A percentile compares a stretch with the other conserved stretches of the same genome.
Evolutionary conservation across 2,113 vertebrate species (phyloP).

Genomic region (Xiphorhynchus elegans): DNA sequence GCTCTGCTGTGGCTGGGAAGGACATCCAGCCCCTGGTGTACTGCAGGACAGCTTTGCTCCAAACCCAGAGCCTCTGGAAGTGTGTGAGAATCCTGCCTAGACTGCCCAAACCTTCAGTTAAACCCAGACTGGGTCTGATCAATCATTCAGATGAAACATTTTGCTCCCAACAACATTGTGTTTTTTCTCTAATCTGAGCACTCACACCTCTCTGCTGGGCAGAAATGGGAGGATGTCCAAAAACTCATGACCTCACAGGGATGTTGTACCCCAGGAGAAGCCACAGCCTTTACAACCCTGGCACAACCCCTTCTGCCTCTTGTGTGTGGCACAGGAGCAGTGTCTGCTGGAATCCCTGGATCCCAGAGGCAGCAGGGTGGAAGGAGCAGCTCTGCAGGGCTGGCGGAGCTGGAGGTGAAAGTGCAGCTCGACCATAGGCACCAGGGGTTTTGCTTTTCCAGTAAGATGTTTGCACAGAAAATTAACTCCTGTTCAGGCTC

Average conservation of each 20-base stretch:
- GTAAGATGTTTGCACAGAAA: background rate
- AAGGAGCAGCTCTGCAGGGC: background rate
- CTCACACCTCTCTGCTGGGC: background rate
- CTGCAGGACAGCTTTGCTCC: background rate
- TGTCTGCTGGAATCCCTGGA: background rate
- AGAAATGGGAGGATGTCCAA: background rate
- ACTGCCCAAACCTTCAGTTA: background rate
- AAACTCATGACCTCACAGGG: accelerated
- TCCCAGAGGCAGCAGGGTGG: too few relatives aligned
- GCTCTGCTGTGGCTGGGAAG: background rate
- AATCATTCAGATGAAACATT: background rate
- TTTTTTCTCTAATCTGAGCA: background rate
- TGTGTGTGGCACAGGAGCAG: background rate
- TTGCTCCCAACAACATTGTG: background rate
- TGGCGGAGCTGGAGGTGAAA: background rate
- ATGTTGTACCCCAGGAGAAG: background rate
- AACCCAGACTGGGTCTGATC: background rate
- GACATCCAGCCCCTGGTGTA: background rate
- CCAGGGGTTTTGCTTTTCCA: background rate
- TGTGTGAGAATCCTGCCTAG: background rate
- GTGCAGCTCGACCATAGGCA: accelerated
- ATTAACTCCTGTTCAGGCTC: background rate
- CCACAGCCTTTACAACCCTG: background rate
- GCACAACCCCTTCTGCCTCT: background rate
- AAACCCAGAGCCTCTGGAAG: background rate